Base-by-base conservation (phyloP, 1,140 invertebrate genomes). In the Lepidostoma basale region DNA sequence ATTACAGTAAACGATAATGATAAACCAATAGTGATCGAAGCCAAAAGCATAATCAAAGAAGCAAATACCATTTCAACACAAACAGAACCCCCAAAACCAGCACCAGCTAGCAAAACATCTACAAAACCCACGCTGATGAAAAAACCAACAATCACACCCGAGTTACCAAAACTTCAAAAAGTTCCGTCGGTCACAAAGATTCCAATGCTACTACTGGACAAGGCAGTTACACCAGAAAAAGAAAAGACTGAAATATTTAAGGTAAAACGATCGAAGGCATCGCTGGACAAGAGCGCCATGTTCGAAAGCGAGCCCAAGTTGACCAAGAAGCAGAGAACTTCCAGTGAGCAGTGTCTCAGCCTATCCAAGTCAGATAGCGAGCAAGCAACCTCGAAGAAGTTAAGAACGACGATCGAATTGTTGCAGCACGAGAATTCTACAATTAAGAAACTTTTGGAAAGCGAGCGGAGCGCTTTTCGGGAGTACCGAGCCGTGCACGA, bases 401-500 rank as follows among this genome's bases (percentile, higher is more conserved):
- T 83, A 74, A 82, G 81, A 75, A 74, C 75, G 69, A 77, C 81
- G 74, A 77, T 83, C 73, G 82, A 83, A 73, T 76, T 79, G 73
- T 75, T 83, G 73, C 75, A 81, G 70, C 78, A 81, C 74, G 82
- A 83, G 25, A 83, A 81, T 68, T 74, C 77, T 62, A 81, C 77
- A 75, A 76, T 82, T 75, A 82, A 82, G 76, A 82, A 79, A 67
- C 76, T 78, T 72, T 81, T 83, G 75, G 81, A 83, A 73, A 74
- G 81, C 79, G 82, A 83, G 79, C 81, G 82, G 81, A 81, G 82
- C 79, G 81, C 82, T 69, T 77, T 81, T 69, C 75, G 82, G 79
- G 81, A 81, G 72, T 75, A 81, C 62, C 81, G 80, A 73, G 82
- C 82, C 72, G 78, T 75, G 72, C 75, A 79, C 45, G 81, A 83